A percentile compares a stretch with the other conserved stretches of the same genome.
phyloP scores from a whole-genome alignment of 2,888 invertebrate species.

The Leucophenga montana region DNA sequence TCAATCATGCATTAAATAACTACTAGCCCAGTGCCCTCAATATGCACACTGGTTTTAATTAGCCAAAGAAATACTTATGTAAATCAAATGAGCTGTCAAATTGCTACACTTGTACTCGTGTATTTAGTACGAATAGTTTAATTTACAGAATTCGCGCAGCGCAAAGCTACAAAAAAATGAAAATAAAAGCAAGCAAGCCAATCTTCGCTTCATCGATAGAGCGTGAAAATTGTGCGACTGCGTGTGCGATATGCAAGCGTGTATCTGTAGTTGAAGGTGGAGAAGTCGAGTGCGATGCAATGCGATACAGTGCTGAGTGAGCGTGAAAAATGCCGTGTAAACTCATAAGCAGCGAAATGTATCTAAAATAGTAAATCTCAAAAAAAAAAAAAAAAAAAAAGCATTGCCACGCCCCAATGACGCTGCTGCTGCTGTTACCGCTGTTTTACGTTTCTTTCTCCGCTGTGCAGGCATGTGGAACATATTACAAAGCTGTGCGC shows the following conservation, averaged over 20 bases:
- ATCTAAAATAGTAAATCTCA: too few relatives aligned
- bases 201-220: conserved; percentile 61
- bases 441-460: background rate
- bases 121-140: background rate
- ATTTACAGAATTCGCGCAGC: background rate
- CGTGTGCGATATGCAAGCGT: conserved; percentile 14
- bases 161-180: background rate
- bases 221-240: conserved; percentile 54
- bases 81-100: conserved; percentile 26
- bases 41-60: conserved; percentile 29
- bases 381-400: too few relatives aligned
- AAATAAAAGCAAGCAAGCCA: conserved; percentile 17
- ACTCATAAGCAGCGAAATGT: too few relatives aligned
- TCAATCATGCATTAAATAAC: conserved; percentile 19
- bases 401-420: conserved; percentile 6
- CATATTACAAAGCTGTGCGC: background rate
- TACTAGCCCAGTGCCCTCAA: conserved; percentile 22
- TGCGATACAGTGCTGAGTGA: background rate
- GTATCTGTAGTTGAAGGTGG: too few relatives aligned
- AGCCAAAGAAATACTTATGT: background rate
- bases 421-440: background rate
- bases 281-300: too few relatives aligned
- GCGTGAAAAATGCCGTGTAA: conserved; percentile 10
- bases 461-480: conserved; percentile 9
- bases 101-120: background rate